Conservation (phyloP, 2,113 vertebrate genomes). For the Hemichromis elongatus region DNA sequence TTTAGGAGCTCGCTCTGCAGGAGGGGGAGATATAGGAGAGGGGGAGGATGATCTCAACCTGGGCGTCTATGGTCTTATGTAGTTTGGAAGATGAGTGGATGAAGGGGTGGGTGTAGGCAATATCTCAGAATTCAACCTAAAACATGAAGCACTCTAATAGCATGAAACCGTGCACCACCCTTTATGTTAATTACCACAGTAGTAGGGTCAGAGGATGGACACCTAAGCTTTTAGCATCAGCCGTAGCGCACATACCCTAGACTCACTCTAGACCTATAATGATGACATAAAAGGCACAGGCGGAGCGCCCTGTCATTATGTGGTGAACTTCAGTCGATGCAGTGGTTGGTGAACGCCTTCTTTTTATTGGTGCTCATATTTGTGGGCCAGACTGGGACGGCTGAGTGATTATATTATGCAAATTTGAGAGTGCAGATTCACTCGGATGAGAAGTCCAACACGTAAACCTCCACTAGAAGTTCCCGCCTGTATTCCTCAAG, state of each 20-base stretch:
- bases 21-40: too few species aligned
- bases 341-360: background rate
- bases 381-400: background rate
- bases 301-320: background rate
- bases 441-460: background rate
- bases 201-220: background rate
- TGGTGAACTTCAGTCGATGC: background rate
- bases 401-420: background rate
- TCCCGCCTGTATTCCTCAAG: background rate
- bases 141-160: background rate
- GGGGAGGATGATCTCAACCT: too few species aligned
- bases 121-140: background rate
- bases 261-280: background rate
- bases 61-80: too few species aligned
- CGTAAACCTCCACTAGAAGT: background rate
- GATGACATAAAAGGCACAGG: background rate
- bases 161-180: background rate
- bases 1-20: too few species aligned
- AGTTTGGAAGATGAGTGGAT: too few species aligned
- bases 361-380: background rate
- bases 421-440: background rate
- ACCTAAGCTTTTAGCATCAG: background rate
- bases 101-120: too few species aligned
- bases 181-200: background rate
- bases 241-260: background rate